These are phyloP conservation scores for Hyles vespertilio DNA, from an alignment of 1,140 invertebrate species.

Conservation along the genomic window DNA sequence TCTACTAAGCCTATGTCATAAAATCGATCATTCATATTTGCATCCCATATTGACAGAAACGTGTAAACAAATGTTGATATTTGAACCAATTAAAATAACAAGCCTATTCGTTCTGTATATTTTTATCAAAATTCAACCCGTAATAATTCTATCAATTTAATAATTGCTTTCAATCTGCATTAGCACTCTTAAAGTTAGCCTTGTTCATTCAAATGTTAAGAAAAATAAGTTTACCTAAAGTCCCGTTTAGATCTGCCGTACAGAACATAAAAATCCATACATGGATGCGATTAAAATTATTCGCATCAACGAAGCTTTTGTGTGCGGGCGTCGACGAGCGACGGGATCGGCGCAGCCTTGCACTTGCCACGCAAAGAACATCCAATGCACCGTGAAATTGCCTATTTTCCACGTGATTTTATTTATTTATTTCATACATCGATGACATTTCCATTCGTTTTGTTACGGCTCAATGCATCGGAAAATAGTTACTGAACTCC, in stretches of 20 bases:
- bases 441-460: conserved; percentile 55
- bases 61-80: no score
- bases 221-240: not conserved
- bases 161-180: no score
- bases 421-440: conserved; percentile 72
- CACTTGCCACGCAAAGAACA: conserved; percentile 62
- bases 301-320: conserved; percentile 53
- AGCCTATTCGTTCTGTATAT: no score
- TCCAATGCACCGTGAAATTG: conserved; percentile 73
- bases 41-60: no score
- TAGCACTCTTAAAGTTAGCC: no score
- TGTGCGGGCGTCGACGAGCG: conserved; percentile 43
- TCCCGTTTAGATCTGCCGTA: not conserved
- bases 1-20: no score
- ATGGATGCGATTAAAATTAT: conserved; percentile 41
- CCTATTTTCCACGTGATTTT: conserved; percentile 74
- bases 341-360: conserved; percentile 38
- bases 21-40: no score
- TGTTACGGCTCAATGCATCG: conserved; percentile 33
- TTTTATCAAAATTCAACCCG: no score
- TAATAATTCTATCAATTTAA: no score
- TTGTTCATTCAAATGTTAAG: not conserved
- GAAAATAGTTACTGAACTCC: conserved; percentile 28
- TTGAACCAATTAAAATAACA: no score
- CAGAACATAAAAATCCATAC: not conserved